Percentiles rank a stretch among this genome's conserved stretches.
phyloP scores from a whole-genome alignment of 1,140 invertebrate species.

The Delia radicum region DNA sequence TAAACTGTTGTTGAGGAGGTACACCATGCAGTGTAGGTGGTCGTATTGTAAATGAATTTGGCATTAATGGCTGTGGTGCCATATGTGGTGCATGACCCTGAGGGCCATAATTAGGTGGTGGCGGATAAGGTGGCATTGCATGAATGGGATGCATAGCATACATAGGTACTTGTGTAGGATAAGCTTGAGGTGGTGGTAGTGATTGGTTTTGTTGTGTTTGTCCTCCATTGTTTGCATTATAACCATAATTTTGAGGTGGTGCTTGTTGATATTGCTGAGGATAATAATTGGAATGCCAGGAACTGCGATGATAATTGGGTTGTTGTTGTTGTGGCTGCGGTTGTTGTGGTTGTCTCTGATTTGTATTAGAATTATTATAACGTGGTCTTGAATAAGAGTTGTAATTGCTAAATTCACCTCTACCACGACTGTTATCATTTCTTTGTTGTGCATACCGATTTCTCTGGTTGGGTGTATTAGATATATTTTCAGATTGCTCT shows the following conservation, averaged over 20 bases:
- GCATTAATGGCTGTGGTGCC: background rate
- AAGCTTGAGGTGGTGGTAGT: background rate
- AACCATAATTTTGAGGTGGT: conserved; percentile 16
- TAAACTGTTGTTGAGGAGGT: background rate
- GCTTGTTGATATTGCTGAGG: conserved; percentile 30
- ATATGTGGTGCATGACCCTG: background rate
- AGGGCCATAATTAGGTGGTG: background rate
- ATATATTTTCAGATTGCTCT: background rate
- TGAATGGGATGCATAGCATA: background rate
- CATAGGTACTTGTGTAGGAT: background rate
- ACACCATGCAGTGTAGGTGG: background rate
- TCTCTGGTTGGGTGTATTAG: background rate
- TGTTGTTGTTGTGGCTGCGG: background rate
- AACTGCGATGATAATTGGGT: conserved; percentile 42
- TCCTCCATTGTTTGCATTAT: background rate
- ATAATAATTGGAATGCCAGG: conserved; percentile 54
- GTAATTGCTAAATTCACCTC: background rate
- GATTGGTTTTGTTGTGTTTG: background rate
- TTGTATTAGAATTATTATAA: too few relatives aligned
- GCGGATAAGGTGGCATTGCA: background rate
- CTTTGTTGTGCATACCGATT: background rate
- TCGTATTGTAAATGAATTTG: conserved; percentile 14
- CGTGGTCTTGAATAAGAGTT: too few relatives aligned
- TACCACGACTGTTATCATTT: background rate
- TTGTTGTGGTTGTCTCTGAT: background rate